A percentile compares a stretch with the other conserved stretches of the same genome.
Conservation (phyloP, 2,797 vertebrate species). For the Cryptoblepharus egeriae region DNA sequence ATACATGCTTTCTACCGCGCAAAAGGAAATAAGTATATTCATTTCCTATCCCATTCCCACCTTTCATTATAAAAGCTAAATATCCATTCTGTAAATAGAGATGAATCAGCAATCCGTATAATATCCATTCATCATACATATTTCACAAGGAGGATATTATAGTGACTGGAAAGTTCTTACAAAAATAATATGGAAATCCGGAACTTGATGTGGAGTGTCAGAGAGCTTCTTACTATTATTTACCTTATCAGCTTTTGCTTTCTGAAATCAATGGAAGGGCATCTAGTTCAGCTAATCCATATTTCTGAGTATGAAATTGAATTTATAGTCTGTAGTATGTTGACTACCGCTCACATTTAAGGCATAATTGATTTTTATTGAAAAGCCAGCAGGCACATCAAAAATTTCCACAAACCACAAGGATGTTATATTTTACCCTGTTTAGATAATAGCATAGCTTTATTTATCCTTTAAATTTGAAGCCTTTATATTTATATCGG, state of each 20-base stretch:
- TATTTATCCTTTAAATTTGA: slow-evolving; percentile 84
- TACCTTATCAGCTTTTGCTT: slow-evolving; percentile 88
- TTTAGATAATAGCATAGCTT: slow-evolving; percentile 84
- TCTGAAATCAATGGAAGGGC: slow-evolving; percentile 88
- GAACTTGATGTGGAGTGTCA: slow-evolving; percentile 86
- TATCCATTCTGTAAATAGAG: slow-evolving; percentile 80
- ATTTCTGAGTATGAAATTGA: slow-evolving; percentile 89
- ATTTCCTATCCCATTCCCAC: slow-evolving; percentile 70
- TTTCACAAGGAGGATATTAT: slow-evolving; percentile 86
- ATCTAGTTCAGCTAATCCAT: slow-evolving; percentile 89
- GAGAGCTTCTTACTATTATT: slow-evolving; percentile 86
- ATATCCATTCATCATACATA: slow-evolving; percentile 87
- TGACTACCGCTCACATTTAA: slow-evolving; percentile 87
- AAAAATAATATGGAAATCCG: slow-evolving; percentile 86
- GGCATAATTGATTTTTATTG: slow-evolving; percentile 95
- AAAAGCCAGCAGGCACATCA: slow-evolving; percentile 92
- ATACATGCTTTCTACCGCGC: slow-evolving; percentile 60
- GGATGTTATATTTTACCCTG: slow-evolving; percentile 86
- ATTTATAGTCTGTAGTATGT: slow-evolving; percentile 87
- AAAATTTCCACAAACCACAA: slow-evolving; percentile 87
- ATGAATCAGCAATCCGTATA: slow-evolving; percentile 86
- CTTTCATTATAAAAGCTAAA: slow-evolving; percentile 79
- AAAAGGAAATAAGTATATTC: slow-evolving; percentile 75
- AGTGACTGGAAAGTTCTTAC: slow-evolving; percentile 81
- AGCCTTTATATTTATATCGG: slow-evolving; percentile 84